Evolutionary conservation across 2,797 vertebrate species (phyloP), one percentile per base, ranked within the genome.

Genomic region (Lagorchestes hirsutus): DNA sequence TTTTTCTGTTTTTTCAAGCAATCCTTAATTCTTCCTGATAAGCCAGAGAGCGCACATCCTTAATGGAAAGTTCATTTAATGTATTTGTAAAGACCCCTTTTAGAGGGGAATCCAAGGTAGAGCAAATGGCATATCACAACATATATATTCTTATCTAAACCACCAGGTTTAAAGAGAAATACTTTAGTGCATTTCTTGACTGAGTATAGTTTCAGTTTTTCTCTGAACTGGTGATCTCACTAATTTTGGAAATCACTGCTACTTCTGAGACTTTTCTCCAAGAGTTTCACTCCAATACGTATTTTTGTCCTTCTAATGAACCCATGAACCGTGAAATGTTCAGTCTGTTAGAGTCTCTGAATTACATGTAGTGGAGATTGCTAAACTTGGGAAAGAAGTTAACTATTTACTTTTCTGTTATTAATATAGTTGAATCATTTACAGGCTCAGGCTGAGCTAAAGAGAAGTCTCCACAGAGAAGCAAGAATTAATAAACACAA

Each of bases 361-460:
- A 82, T 82, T 82, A 40, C 46, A 40, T 82, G 8, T 82, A 46
- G 40, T 11, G 40, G 40, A 82, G 74, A 27, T 9, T 46, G 40
- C 22, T 46, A 82, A 82, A 57, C 93, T 90, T 28, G 56, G 40
- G 13, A 34, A 94, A 46, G 93, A 62, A 58, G 55, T 52, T 94
- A 93, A 0, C 0, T 0, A 59, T 92, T 97, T 0, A 82, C 9
- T 46, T 82, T 46, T 46, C 40, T 82, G n/a, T 74, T 74, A 46
- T 46, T 82, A 82, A 82, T 82, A 0, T 56, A 98, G 92, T 97
- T 18, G 54, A 96, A 95, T 98, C 6, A 1, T 98, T 98, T 98
- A 96, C 98, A 98, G 98, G 97, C 94, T 13, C 98, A 99, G 98
- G 96, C 94, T 34, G 98, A 98, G 97, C 58, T 98, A 97, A 98